Evolutionary conservation across 2,797 vertebrate genomes (phyloP).

Genomic region (Enteromius afrohamiltoni): DNA sequence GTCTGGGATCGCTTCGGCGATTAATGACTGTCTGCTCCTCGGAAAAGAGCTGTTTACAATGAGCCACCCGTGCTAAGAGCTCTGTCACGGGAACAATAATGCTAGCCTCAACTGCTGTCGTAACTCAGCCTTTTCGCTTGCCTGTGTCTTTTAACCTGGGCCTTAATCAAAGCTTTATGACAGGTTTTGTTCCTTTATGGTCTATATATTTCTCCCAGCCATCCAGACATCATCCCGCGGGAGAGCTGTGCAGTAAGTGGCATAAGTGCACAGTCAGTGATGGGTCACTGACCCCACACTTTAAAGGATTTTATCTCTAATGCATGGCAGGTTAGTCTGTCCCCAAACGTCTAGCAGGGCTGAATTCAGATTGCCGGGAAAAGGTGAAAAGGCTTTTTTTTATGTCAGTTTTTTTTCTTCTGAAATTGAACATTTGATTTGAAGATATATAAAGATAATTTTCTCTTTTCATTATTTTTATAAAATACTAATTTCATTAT

Average conservation of each 20-base stretch:
- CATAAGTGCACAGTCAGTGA: conserved; percentile 77
- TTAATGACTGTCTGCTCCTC: conserved; percentile 78
- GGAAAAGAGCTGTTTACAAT: conserved; percentile 79
- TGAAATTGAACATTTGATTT: too few species aligned
- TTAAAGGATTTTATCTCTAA: conserved; percentile 57
- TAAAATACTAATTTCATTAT: background rate
- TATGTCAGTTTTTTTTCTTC: too few species aligned
- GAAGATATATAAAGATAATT: background rate
- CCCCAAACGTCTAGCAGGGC: conserved; percentile 8
- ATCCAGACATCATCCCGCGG: conserved; percentile 81
- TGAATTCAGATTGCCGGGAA: conserved; percentile 31
- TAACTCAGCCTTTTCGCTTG: conserved; percentile 77
- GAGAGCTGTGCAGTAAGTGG: conserved; percentile 78
- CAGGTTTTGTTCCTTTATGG: conserved; percentile 86
- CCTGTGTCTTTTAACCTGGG: conserved; percentile 80
- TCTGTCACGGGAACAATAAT: conserved; percentile 82
- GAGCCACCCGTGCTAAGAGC: conserved; percentile 77
- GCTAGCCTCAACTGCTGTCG: conserved; percentile 75
- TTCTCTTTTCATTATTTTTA: background rate
- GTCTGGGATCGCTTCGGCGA: conserved; percentile 70
- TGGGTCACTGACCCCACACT: conserved; percentile 78
- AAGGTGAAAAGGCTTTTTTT: background rate
- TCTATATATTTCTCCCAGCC: conserved; percentile 82
- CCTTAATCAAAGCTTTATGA: conserved; percentile 87
- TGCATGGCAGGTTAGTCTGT: conserved; percentile 41